Evolutionary conservation across 30 jellyfish, hydroid and myxozoan genomes (phyloP), one percentile per base, ranked within the genome.

Genomic region (Pseudorhiza aurosa): DNA sequence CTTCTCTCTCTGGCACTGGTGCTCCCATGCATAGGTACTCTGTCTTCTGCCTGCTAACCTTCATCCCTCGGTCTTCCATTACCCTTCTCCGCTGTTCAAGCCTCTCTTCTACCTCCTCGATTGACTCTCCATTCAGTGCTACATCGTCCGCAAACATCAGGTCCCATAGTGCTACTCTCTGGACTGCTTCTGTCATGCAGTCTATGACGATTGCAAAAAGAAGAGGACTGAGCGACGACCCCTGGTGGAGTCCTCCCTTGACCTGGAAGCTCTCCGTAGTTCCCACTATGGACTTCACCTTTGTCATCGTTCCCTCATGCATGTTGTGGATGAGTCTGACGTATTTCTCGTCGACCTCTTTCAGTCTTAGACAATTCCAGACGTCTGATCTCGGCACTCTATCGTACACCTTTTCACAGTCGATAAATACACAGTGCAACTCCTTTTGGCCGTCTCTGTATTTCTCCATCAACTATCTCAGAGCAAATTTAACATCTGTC

Each of bases 361-460:
- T 21, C 59, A 18, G 37, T 33, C 78, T 40, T 19, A 64, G 78
- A 10, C 9, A 18, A 26, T 10, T 19, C 43, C 43, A 2, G 14
- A 29, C 17, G 9, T 18, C 78, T 21, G 10, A n/a, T 35, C 31
- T 3, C 17, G 69, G 76, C 56, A 60, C 76, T 8, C 55, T 29
- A 30, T 64, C 78, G 25, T 19, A 64, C 12, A 65, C 78, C 25
- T 64, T 64, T 64, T 64, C 78, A 8, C 27, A 64, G 78, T 64
- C 59, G 9, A 64, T 21, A 8, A 64, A 64, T 22, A 15, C 71
- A 57, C 40, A 57, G 26, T 64, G 43, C 40, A 57, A 39, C 40
- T 22, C n/a, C 18, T 39, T 57, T 57, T 22, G 71, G 19, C 60
- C 72, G 32, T 32, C 71, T 22, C 12, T 25, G 10, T 3, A 57